Evolutionary conservation across 1,140 invertebrate genomes (phyloP).

Genomic region (Drosophila pachea): DNA sequence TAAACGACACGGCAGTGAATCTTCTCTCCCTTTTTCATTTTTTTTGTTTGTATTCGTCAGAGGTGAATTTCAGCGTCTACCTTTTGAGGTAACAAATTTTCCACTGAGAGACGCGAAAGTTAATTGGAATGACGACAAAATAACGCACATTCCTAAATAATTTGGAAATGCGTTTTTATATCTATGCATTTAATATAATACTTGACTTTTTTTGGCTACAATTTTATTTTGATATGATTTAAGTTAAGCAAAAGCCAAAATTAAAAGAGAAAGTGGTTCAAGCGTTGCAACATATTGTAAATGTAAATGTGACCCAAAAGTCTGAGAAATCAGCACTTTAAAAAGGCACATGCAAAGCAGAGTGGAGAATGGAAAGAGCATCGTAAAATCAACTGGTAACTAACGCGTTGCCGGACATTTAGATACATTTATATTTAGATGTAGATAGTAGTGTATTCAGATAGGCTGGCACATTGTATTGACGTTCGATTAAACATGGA

Average conservation of each 20-base stretch:
- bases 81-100: constrained; percentile 23
- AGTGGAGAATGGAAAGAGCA: too few relatives aligned
- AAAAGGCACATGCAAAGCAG: constrained; percentile 24
- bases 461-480: too few relatives aligned
- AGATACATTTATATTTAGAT: too few relatives aligned
- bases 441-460: too few relatives aligned
- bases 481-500: too few relatives aligned
- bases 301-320: constrained; percentile 51
- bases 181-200: not conserved
- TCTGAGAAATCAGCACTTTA: constrained; percentile 34
- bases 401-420: too few relatives aligned
- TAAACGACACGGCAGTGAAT: constrained; percentile 26
- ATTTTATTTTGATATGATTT: constrained; percentile 32
- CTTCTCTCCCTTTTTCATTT: constrained; percentile 11
- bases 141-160: not conserved
- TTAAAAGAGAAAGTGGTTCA: constrained; percentile 49
- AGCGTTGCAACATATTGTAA: constrained; percentile 45
- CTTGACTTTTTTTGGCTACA: constrained; percentile 3
- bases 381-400: too few relatives aligned
- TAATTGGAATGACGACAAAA: constrained; percentile 5
- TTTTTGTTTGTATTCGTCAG: constrained; percentile 8
- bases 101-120: constrained; percentile 17
- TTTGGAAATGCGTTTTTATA: constrained; percentile 23
- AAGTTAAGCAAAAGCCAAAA: constrained; percentile 34
- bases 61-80: constrained; percentile 42